Conservation (phyloP, 2,113 vertebrate species). For the Lampris incognitus region DNA sequence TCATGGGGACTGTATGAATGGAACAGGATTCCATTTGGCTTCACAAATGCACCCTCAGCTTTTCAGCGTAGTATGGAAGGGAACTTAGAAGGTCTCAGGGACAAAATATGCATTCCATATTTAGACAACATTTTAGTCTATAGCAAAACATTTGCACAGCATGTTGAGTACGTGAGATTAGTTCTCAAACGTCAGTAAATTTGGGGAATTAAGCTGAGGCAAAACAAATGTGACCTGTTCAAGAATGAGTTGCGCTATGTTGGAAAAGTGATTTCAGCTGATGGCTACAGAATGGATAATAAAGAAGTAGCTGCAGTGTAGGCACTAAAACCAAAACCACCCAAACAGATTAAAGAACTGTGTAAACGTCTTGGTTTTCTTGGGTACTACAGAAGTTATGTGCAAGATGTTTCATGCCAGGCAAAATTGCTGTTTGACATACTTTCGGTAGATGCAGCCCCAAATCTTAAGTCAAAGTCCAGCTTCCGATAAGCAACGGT, state of each 20-base stretch:
- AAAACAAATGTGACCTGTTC: slow-evolving; percentile 5
- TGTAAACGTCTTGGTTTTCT: background rate
- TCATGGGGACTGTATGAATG: slow-evolving; percentile 15
- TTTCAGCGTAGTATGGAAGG: slow-evolving; percentile 17
- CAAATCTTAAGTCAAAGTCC: background rate
- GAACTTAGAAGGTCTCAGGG: slow-evolving; percentile 3
- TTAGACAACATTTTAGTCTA: no score
- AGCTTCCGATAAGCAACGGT: background rate
- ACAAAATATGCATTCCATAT: slow-evolving; percentile 14
- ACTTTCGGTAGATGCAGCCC: background rate
- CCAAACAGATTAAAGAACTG: slow-evolving; percentile 6
- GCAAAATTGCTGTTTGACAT: slow-evolving; percentile 9
- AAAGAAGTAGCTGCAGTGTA: slow-evolving; percentile 2
- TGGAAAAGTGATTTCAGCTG: slow-evolving; percentile 5
- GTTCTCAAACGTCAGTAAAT: background rate
- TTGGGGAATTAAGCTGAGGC: background rate
- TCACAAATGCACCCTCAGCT: slow-evolving; percentile 9
- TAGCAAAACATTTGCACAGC: slow-evolving; percentile 5
- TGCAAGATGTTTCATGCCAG: slow-evolving; percentile 2
- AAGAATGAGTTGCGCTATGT: slow-evolving; percentile 3
- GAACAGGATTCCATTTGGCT: slow-evolving; percentile 15
- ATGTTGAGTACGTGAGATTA: background rate
- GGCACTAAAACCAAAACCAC: background rate
- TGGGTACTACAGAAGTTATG: slow-evolving; percentile 8
- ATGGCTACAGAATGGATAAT: slow-evolving; percentile 7